Percentiles rank a stretch among this genome's conserved stretches.
phyloP scores from a whole-genome alignment of 2,888 invertebrate species.

The Aphidoletes aphidimyza region DNA sequence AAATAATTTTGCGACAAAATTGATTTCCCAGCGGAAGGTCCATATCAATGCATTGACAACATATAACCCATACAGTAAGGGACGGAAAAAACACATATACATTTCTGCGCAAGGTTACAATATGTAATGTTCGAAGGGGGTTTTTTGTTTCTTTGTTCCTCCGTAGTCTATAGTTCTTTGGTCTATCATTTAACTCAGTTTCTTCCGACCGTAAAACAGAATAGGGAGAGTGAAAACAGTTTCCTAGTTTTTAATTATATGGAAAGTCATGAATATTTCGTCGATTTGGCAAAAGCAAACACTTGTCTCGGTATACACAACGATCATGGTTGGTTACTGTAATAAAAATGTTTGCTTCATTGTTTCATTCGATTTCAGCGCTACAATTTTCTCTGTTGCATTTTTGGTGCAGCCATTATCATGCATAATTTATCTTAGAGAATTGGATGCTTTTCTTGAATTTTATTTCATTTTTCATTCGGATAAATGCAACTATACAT shows the following conservation, averaged over 20 bases:
- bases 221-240: background rate
- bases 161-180: too few relatives aligned
- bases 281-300: background rate
- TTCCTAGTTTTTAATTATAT: background rate
- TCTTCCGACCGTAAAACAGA: too few relatives aligned
- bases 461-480: background rate
- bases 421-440: constrained; percentile 2
- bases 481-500: background rate
- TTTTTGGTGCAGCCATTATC: constrained; percentile 31
- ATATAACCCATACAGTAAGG: background rate
- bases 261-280: background rate
- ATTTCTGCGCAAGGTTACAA: background rate
- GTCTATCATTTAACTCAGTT: background rate
- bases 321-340: background rate
- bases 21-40: constrained; percentile 5
- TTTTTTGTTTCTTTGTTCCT: too few relatives aligned
- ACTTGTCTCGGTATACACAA: background rate
- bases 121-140: background rate
- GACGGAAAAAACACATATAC: background rate
- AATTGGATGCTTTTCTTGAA: background rate
- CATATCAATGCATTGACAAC: background rate
- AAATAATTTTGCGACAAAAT: background rate
- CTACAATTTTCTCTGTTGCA: background rate
- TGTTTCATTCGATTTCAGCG: background rate
- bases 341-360: background rate